Evolutionary conservation across 2,888 invertebrate genomes (phyloP), one percentile per base, ranked within the genome.

Genomic region (Drosophila anceps): DNA sequence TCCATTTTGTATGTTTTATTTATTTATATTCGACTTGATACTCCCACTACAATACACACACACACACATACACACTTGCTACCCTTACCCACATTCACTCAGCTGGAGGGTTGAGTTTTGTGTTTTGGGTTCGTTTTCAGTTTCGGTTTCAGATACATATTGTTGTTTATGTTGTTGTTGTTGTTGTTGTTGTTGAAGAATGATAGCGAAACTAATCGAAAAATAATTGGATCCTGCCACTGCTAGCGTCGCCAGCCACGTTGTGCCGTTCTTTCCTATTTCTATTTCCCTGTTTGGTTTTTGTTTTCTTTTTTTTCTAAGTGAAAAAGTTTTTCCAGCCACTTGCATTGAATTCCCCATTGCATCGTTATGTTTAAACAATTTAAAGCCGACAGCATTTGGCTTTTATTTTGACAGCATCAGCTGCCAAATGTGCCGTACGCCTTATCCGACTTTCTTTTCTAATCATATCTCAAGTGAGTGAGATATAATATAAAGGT

Each of bases 121-220:
- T 63, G 53, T 88, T 41, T 69, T 71, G 55, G 69, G 58, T 72
- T 76, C 75, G 77, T 76, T 76, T 77, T 79, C 73, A 71, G 80
- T 76, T 79, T 81, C 78, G 81, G 80, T 83, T 84, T 84, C 83
- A 78, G 82, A 87, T 82, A 82, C 77, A 61, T 50, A 62, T 70
- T 63, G 73, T 44, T 74, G 50, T 57, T 58, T 24, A 43, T 77
- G 33, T 35, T 73, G 37, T 58, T 80, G 51, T 80, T 86, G 73
- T 82, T 90, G 82, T 76, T 84, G 84, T 84, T 89, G 73, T 84
- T 90, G 83, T 76, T 84, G 84, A 84, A 87, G 82, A 91, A 91
- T 91, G 91, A 92, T 91, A 92, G 91, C 91, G 91, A 89, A 92
- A 92, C 91, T 92, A 91, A 91, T 92, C 91, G 91, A 91, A 91